Conservation (phyloP, 2,113 vertebrate species). For the Microcebus murinus region DNA sequence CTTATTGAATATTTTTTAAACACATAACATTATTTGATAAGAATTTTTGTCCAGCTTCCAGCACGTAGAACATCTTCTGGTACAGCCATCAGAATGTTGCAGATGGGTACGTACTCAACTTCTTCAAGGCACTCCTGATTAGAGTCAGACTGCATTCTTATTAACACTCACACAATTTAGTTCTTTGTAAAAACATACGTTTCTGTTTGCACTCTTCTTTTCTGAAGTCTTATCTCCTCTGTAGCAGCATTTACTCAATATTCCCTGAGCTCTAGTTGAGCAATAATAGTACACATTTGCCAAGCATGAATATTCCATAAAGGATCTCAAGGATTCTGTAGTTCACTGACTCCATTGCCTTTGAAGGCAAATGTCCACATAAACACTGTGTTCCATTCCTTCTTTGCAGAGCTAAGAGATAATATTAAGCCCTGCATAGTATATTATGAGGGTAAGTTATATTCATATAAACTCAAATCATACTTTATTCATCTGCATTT, state of each 20-base stretch:
- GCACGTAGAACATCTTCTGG: background rate
- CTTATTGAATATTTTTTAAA: background rate
- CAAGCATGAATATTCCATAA: constrained; percentile 67
- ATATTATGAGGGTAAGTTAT: background rate
- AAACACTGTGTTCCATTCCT: constrained; percentile 5
- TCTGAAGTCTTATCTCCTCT: constrained; percentile 48
- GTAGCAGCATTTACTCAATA: constrained; percentile 60
- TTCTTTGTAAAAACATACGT: constrained; percentile 36
- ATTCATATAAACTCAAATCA: background rate
- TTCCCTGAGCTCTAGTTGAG: background rate
- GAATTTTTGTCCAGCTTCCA: constrained; percentile 3
- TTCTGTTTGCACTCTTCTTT: constrained; percentile 39
- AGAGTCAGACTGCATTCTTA: constrained; percentile 48
- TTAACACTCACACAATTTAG: background rate
- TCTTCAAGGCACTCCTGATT: constrained; percentile 16
- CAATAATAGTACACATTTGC: constrained; percentile 61
- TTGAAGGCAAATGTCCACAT: constrained; percentile 35
- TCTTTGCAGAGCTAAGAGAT: background rate
- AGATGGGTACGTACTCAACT: background rate
- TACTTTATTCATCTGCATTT: background rate
- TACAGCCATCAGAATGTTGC: background rate
- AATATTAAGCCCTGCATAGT: background rate
- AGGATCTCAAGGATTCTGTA: constrained; percentile 31
- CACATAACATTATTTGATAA: background rate
- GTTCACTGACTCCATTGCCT: constrained; percentile 45